Base-by-base conservation (phyloP, 2,888 invertebrate genomes). In the Amorpha juglandis region DNA sequence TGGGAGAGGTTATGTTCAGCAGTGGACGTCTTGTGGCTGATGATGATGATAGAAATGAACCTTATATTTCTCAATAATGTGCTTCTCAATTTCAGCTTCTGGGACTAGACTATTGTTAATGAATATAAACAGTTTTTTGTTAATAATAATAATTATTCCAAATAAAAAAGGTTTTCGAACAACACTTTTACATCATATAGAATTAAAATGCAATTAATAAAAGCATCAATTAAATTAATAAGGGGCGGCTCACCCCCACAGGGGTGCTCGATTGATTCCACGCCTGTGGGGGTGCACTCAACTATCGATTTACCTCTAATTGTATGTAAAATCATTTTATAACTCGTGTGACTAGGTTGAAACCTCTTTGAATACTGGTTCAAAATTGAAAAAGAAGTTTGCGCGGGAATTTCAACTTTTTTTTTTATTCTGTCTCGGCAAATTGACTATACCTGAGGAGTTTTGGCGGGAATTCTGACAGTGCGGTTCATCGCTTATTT, bases 171-270 rank as follows among this genome's bases (percentile, higher is more conserved):
- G 7, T 52, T 52, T 52, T 14, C 14, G 9, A 27, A 52, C 38
- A 58, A 38, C 35, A 7, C 33, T n/a, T 3, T 55, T 9, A 53
- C 33, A 33, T 38, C 16, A 16, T 19, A 53, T 33, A 53, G 42
- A 19, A 58, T 58, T 58, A 58, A 58, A 58, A 58, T 58, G 19
- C 58, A 58, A 58, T 58, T 58, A 58, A 58, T 58, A 58, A 58
- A 58, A 42, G 58, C 58, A 58, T 58, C 58, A 58, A 58, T 58
- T 58, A 63, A 48, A 63, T 50, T 63, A 63, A 50, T 51, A 63
- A 63, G 50, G 63, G 63, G 63, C 16, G 50, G 63, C 14, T 63
- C 35, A 12, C 63, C 48, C 48, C 63, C 55, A 55, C 50, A 33
- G 63, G 47, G 50, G 47, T 48, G 63, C 63, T 14, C 33, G 63